A percentile compares a stretch with the other conserved stretches of the same genome.
These are phyloP conservation scores for Stichopus chloronotus DNA, from an alignment of 35 echinoderm and acorn worm genomes.

Conservation along the genomic window DNA sequence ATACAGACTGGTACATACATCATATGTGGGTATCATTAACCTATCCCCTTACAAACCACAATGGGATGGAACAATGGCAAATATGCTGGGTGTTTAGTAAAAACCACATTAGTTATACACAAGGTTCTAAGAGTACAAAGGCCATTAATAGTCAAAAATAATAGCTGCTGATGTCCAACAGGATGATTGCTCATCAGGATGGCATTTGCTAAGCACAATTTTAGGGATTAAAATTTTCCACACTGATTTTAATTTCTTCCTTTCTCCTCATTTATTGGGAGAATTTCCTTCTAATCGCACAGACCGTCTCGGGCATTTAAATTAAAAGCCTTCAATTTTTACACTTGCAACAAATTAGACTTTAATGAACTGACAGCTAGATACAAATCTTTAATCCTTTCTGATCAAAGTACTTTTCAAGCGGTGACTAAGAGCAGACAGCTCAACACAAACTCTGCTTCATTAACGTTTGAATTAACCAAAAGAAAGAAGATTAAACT, in stretches of 20 bases:
- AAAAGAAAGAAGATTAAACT: too few relatives aligned
- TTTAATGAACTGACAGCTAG: too few relatives aligned
- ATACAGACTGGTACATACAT: too few relatives aligned
- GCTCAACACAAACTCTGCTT: too few relatives aligned
- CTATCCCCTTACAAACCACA: neutral
- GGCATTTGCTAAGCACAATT: neutral
- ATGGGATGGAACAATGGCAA: neutral
- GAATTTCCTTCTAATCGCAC: too few relatives aligned
- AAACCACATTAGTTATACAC: neutral
- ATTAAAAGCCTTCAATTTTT: too few relatives aligned
- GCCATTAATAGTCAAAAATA: neutral
- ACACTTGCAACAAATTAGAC: too few relatives aligned
- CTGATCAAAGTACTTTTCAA: too few relatives aligned
- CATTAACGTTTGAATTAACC: too few relatives aligned
- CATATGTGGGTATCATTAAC: neutral
- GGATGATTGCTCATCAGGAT: neutral
- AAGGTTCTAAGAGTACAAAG: neutral
- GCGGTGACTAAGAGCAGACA: too few relatives aligned
- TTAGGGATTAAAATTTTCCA: neutral
- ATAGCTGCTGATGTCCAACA: neutral
- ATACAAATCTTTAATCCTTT: too few relatives aligned
- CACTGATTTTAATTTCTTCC: neutral
- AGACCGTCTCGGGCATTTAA: too few relatives aligned
- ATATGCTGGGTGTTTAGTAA: neutral
- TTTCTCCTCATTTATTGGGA: neutral